Evolutionary conservation across 1,140 invertebrate genomes (phyloP).

Genomic region (Arion vulgaris): DNA sequence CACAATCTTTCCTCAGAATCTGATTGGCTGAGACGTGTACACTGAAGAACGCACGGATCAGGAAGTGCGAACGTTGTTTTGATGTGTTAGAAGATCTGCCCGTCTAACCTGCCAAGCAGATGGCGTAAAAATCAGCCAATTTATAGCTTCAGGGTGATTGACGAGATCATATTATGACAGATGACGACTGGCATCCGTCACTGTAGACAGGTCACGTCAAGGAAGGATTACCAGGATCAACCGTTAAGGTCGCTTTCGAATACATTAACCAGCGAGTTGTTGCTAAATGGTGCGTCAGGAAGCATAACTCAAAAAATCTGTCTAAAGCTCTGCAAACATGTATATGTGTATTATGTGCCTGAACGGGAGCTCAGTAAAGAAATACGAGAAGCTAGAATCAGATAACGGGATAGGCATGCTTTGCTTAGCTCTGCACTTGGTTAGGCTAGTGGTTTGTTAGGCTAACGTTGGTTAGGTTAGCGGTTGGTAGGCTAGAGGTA

Average conservation of each 20-base stretch:
- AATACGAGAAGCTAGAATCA: no score
- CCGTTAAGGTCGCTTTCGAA: background rate
- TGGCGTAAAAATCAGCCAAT: background rate
- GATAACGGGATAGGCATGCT: no score
- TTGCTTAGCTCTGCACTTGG: no score
- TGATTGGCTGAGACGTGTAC: background rate
- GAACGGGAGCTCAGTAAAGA: no score
- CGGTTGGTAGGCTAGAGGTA: no score
- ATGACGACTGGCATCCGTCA: background rate
- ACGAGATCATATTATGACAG: background rate
- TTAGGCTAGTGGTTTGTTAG: no score
- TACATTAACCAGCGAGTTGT: background rate
- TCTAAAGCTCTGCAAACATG: background rate
- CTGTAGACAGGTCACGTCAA: background rate
- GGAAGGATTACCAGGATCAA: background rate
- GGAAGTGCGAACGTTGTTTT: background rate
- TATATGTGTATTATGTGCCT: no score
- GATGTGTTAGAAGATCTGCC: background rate
- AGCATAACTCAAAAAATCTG: background rate
- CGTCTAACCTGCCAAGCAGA: background rate
- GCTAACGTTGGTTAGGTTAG: no score
- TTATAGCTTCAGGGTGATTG: constrained; percentile 3
- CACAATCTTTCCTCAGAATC: background rate
- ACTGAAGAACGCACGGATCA: background rate
- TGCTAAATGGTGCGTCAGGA: constrained; percentile 1